Conservation (phyloP, 2,113 vertebrate genomes). For the Anthoscopus minutus region DNA sequence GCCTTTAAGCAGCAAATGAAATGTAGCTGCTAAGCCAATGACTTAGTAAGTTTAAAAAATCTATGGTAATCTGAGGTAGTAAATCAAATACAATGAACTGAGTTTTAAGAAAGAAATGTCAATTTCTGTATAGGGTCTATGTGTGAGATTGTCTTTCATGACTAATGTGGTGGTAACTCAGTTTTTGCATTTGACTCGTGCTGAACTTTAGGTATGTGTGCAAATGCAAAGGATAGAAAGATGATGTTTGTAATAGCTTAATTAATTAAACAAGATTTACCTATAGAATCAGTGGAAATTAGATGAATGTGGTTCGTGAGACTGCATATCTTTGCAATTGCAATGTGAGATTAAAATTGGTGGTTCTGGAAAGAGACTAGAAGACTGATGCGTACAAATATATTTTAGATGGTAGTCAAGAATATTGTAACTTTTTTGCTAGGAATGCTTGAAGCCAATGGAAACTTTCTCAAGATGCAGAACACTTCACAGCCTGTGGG, state of each 20-base stretch:
- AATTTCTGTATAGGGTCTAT: background rate
- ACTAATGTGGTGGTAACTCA: background rate
- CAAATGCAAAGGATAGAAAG: background rate
- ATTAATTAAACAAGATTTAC: background rate
- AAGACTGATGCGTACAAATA: background rate
- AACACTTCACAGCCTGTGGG: constrained; percentile 62
- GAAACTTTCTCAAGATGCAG: constrained; percentile 76
- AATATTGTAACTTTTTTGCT: background rate
- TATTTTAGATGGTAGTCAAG: background rate
- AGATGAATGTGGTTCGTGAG: background rate
- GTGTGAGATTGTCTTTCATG: background rate
- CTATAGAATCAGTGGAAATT: background rate
- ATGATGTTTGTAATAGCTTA: background rate
- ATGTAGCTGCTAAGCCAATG: background rate
- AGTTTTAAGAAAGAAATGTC: background rate
- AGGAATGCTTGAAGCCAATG: constrained; percentile 64
- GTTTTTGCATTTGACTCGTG: background rate
- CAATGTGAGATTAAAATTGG: background rate
- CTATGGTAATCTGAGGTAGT: background rate
- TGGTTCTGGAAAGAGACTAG: background rate
- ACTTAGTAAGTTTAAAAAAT: background rate
- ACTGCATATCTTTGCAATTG: background rate
- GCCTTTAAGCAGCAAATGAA: background rate
- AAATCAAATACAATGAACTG: background rate
- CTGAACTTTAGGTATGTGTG: background rate